Percentiles rank a stretch among this genome's conserved stretches.
phyloP scores from a whole-genome alignment of 2,888 invertebrate species.

The Heliothis peltigera region DNA sequence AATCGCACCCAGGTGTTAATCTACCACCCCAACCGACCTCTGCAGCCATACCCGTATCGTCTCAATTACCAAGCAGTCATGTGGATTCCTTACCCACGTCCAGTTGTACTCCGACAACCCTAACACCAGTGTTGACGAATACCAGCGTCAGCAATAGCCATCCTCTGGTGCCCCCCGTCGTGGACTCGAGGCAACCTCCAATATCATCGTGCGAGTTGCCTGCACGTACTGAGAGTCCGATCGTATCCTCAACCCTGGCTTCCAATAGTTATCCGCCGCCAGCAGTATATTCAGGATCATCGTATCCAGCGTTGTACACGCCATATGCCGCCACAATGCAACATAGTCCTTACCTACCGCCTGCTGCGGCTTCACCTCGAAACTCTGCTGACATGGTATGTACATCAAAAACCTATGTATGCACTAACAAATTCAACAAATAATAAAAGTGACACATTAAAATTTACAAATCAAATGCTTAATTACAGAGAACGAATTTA shows the following conservation, averaged over 20 bases:
- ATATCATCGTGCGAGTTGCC: conserved; percentile 88
- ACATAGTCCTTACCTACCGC: conserved; percentile 93
- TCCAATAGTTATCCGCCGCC: conserved; percentile 91
- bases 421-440: neutral
- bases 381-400: conserved; percentile 89
- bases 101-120: conserved; percentile 71
- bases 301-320: conserved; percentile 92
- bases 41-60: conserved; percentile 70
- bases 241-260: conserved; percentile 92
- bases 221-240: conserved; percentile 78
- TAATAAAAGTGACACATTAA: neutral
- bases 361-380: conserved; percentile 91
- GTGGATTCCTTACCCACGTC: conserved; percentile 72
- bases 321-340: conserved; percentile 93
- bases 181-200: conserved; percentile 80
- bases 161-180: conserved; percentile 77
- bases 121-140: conserved; percentile 72
- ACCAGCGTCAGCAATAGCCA: conserved; percentile 78
- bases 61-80: conserved; percentile 75
- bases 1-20: conserved; percentile 77
- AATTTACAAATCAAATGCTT: neutral
- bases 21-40: conserved; percentile 70
- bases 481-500: conserved; percentile 80
- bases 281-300: conserved; percentile 91
- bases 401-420: conserved; percentile 12